These are phyloP conservation scores for Sisyra terminalis DNA, from an alignment of 2,888 invertebrate genomes.

Conservation along the genomic window DNA sequence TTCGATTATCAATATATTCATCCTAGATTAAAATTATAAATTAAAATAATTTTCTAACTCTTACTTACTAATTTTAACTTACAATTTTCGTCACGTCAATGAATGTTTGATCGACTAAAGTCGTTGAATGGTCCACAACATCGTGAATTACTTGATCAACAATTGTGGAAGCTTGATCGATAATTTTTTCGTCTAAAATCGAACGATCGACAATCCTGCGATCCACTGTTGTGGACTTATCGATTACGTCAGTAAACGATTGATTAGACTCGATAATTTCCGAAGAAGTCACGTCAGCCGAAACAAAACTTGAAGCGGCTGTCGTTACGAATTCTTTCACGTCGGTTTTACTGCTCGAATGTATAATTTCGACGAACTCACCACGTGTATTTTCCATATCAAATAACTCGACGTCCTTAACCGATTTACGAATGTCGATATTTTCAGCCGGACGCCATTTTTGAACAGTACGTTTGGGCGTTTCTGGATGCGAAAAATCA, in stretches of 20 bases:
- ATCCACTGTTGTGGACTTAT: background rate
- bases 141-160: constrained; percentile 1
- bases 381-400: no score
- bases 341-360: constrained; percentile 8
- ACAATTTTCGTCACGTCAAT: constrained; percentile 5
- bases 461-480: constrained; percentile 13
- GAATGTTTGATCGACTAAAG: constrained; percentile 2
- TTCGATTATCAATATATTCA: background rate
- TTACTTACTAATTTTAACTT: constrained; percentile 1
- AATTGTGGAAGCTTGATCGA: background rate
- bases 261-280: background rate
- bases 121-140: background rate
- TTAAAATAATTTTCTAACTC: background rate
- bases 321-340: constrained; percentile 7
- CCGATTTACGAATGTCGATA: constrained; percentile 3
- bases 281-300: background rate
- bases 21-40: background rate
- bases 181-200: background rate
- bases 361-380: background rate
- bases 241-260: background rate
- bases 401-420: background rate
- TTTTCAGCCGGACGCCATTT: constrained; percentile 9
- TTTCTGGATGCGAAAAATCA: constrained; percentile 18
- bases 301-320: background rate
- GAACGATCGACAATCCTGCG: background rate